Evolutionary conservation across 2,797 vertebrate species (phyloP), one percentile per base, ranked within the genome.

Genomic region (Pantherophis vulpinus): DNA sequence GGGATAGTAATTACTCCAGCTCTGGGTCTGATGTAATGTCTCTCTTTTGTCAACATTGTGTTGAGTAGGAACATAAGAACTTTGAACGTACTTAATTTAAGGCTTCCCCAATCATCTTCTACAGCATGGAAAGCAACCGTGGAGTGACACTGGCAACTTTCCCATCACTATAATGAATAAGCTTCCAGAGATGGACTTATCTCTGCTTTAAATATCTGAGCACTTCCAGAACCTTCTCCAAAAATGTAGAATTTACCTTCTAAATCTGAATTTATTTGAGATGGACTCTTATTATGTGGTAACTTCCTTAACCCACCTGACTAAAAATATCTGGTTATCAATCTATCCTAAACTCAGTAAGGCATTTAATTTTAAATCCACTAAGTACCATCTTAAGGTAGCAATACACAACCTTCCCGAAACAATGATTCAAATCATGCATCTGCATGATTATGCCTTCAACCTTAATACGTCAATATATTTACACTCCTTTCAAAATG

Each of bases 401-500:
- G 60, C 27, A 51, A 18, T n/a, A 54, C 47, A 90, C 37, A 42
- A 60, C 27, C n/a, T 16, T 32, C 23, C 2, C 8, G 27, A 20
- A 3, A 74, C 29, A 27, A 42, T 56, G 59, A 95, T 95, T 95
- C 91, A 29, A 55, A 92, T 42, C 87, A 60, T 74, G 51, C 58
- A 70, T 79, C 51, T 70, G 58, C 32, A 91, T 12, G 29, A 51
- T 54, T 55, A 59, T 83, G n/a, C 6, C 66, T 74, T 66, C 51
- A 91, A 0, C 58, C 32, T 54, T 58, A 86, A 47, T 87, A 25
- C 91, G n/a, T 14, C 58, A 47, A 90, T 47, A 93, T 27, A 10
- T 55, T 88, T 51, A 56, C n/a, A 90, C 5, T 1, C 74, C 27
- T 59, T 16, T 66, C 88, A 91, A 94, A 94, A 95, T 89, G 93